Evolutionary conservation across 2,888 invertebrate species (phyloP).

Genomic region (Eupithecia subfuscata): DNA sequence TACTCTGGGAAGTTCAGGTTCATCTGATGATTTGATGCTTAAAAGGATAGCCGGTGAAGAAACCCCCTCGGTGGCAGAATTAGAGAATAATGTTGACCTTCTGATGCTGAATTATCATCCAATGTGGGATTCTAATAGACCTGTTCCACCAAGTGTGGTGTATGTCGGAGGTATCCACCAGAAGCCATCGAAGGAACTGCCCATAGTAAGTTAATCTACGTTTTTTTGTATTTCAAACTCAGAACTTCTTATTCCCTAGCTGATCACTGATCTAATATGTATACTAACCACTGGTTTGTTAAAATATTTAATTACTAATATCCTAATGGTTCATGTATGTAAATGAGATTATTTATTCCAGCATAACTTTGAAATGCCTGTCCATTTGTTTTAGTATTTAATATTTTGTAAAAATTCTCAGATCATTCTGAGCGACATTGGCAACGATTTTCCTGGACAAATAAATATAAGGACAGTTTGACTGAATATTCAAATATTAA

Average conservation of each 20-base stretch:
- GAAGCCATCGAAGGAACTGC: slow-evolving; percentile 59
- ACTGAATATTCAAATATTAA: not conserved
- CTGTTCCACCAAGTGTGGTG: slow-evolving; percentile 64
- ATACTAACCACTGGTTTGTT: not conserved
- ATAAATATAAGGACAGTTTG: not conserved
- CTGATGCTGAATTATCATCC: slow-evolving; percentile 69
- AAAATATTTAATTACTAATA: not conserved
- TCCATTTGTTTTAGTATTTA: too few relatives aligned
- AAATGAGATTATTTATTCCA: not conserved
- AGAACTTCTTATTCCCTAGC: not conserved
- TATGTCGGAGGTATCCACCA: slow-evolving; percentile 69
- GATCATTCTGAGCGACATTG: not conserved
- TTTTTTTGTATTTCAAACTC: not conserved
- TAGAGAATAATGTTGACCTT: slow-evolving; percentile 57
- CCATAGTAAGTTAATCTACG: slow-evolving; percentile 53
- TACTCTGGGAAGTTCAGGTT: slow-evolving; percentile 17
- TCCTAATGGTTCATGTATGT: not conserved
- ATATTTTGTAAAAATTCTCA: too few relatives aligned
- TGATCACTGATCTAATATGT: not conserved
- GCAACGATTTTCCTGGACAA: not conserved
- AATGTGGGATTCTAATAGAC: slow-evolving; percentile 60
- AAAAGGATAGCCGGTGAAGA: slow-evolving; percentile 47
- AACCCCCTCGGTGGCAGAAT: slow-evolving; percentile 43
- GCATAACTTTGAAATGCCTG: not conserved
- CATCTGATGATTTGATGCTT: slow-evolving; percentile 36